Evolutionary conservation across 2,113 vertebrate species (phyloP), one percentile per base, ranked within the genome.

Genomic region (Pandion haliaetus): DNA sequence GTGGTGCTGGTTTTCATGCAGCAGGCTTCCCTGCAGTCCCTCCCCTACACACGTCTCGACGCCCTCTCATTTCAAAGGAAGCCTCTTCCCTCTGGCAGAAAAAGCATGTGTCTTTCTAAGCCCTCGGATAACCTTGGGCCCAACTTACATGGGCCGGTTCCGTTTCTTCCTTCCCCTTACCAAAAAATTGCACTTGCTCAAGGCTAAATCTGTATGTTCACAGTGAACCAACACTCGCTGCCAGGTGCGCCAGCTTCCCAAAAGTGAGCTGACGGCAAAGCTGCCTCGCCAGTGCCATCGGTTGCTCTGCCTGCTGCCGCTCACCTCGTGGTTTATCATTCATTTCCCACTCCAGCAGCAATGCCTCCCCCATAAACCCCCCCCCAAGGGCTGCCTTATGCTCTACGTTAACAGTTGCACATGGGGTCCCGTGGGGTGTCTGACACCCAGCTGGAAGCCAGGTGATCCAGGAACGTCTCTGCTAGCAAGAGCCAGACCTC

Each of bases 271-370:
- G 78, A 58, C 40, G 34, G 66, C 57, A 42, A 25, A 54, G 62
- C 40, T 52, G 71, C 47, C 26, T 42, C 0, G 0, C 19, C 2
- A 2, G 18, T 79, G 80, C 47, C 6, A 5, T 44, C 3, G 6
- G 18, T 34, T 31, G 19, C 50, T 29, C 34, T 62, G 67, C 73
- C 45, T 2, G 2, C 20, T 23, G 25, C 49, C 1, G 3, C 78
- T 54, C 5, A 0, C 31, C 50, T 66, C 3, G 0, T 55, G 23
- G 12, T 42, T 52, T 50, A 9, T 49, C 45, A 4, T 14, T 19
- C 44, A 8, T 34, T 76, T 70, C 80, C 59, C 31, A 3, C 50
- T 54, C 44, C 57, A 49, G 89, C 55, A 26, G 57, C 5, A 6
- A 38, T 44, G 49, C 63, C 44, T 44, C n/a, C 21, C 16, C 34